These are phyloP conservation scores for Nebria salina DNA, from an alignment of 2,888 invertebrate genomes.

Conservation along the genomic window DNA sequence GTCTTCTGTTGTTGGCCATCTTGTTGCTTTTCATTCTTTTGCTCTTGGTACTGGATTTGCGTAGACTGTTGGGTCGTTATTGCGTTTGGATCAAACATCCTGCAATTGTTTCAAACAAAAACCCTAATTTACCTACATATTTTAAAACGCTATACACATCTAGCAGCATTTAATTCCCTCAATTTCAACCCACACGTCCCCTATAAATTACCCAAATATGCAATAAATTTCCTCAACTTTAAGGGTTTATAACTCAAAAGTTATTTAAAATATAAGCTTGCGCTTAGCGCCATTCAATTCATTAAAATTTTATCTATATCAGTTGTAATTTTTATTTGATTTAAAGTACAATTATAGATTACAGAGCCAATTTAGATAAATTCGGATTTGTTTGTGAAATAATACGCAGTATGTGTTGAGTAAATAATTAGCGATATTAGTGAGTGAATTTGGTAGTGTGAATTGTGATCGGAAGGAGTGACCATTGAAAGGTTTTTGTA, in stretches of 20 bases:
- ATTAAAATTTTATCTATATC: background rate
- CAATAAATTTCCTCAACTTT: background rate
- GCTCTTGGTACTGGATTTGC: constrained; percentile 55
- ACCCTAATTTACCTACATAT: background rate
- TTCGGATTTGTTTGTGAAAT: too few species aligned
- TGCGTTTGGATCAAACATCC: constrained; percentile 63
- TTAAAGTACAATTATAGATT: background rate
- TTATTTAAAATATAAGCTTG: background rate
- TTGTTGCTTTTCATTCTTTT: constrained; percentile 54
- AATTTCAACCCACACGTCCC: background rate
- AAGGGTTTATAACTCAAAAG: background rate
- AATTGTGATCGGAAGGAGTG: background rate
- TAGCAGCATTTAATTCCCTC: background rate
- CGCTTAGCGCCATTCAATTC: background rate
- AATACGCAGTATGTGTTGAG: background rate
- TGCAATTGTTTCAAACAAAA: constrained; percentile 26
- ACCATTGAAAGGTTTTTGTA: background rate
- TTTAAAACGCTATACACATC: too few species aligned
- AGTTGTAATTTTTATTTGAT: background rate
- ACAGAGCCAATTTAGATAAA: background rate
- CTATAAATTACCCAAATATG: too few species aligned
- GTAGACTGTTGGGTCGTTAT: constrained; percentile 59
- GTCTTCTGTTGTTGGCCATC: constrained; percentile 56
- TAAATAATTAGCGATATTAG: background rate
- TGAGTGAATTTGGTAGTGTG: background rate